Evolutionary conservation across 2,113 vertebrate genomes (phyloP), one percentile per base, ranked within the genome.

Genomic region (Narcine bancroftii): DNA sequence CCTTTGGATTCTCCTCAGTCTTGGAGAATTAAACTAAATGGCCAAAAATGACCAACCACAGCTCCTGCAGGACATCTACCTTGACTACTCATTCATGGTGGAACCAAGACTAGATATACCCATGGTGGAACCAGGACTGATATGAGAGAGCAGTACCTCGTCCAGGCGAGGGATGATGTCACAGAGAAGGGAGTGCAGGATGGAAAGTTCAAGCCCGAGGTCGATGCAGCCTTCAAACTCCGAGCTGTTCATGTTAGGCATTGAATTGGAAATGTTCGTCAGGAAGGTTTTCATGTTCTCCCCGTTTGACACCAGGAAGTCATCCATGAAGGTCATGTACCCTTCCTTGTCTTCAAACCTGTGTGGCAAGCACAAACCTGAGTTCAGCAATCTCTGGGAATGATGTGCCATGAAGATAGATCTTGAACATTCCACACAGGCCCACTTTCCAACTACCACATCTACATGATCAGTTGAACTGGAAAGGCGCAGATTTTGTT

Each of bases 261-360:
- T 97, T 0, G 95, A 95, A 92, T 92, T 93, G 63, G 99, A 97
- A 91, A 98, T 97, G 0, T 94, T 96, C 93, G 94, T 94, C 92
- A 99, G 95, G 93, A 99, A 98, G 1, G 13, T 36, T 0, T 94
- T 93, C 98, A 99, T 99, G 92, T 95, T 93, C 29, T 97, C 95
- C 95, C 96, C 97, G 93, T 97, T 95, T 66, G 95, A 95, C 95
- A 98, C 94, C 94, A 99, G 93, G 94, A 99, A 99, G 9, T 96
- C 96, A 0, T 99, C 99, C 99, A 99, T 99, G 93, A 99, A 99
- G 87, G 95, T 93, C 99, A 99, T 99, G 95, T 99, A 99, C 92
- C 97, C 97, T 93, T 99, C 99, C 93, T 99, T 99, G 93, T 99
- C 98, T 0, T 98, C 99, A 92, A 99, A 99, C 92, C 99, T 99